A percentile compares a stretch with the other conserved stretches of the same genome.
Conservation (phyloP, 1,140 invertebrate genomes). For the Heliconius eleuchia region DNA sequence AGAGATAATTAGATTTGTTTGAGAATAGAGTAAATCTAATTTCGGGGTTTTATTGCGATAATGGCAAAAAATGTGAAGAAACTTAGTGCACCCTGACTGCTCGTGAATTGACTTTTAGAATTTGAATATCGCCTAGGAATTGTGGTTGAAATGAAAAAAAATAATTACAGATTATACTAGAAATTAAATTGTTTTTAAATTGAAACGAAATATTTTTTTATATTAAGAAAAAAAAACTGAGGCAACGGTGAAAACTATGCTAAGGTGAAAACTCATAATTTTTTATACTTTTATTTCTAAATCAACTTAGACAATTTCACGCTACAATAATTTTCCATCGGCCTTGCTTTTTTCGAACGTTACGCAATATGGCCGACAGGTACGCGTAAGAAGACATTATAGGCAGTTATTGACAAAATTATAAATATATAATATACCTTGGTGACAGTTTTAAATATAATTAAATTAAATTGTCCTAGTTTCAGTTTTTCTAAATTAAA, state of each 20-base stretch:
- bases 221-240: too few relatives aligned
- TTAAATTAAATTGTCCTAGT: background rate
- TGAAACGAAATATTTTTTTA: too few relatives aligned
- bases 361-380: slow-evolving; percentile 26
- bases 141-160: background rate
- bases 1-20: slow-evolving; percentile 53
- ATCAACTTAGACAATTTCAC: slow-evolving; percentile 50
- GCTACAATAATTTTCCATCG: slow-evolving; percentile 49
- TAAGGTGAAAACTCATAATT: slow-evolving; percentile 26
- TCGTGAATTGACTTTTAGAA: slow-evolving; percentile 1
- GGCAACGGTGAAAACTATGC: background rate
- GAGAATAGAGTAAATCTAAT: slow-evolving; percentile 58
- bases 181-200: too few relatives aligned
- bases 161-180: background rate
- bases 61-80: slow-evolving; percentile 38
- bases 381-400: slow-evolving; percentile 32
- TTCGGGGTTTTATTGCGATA: slow-evolving; percentile 44
- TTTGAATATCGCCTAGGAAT: background rate
- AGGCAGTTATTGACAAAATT: background rate
- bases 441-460: background rate
- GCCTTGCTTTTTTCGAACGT: slow-evolving; percentile 47
- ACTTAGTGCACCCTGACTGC: slow-evolving; percentile 25
- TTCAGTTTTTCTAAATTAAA: too few relatives aligned
- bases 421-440: background rate
- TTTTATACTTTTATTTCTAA: slow-evolving; percentile 46